Percentiles rank a stretch among this genome's conserved stretches.
phyloP scores from a whole-genome alignment of 2,113 vertebrate genomes.

The Xyrauchen texanus region DNA sequence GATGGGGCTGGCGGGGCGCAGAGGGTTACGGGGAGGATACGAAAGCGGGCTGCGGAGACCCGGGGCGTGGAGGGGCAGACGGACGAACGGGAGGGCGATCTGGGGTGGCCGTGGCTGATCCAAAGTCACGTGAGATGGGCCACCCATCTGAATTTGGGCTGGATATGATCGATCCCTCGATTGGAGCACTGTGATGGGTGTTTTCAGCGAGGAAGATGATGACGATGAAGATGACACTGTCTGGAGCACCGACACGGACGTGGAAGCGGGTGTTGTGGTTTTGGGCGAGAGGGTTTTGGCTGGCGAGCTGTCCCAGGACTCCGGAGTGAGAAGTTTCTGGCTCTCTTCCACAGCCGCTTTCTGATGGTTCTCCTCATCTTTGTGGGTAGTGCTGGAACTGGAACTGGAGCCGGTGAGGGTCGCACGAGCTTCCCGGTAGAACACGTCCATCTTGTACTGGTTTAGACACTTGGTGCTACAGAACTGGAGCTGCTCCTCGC shows the following conservation, averaged over 20 bases:
- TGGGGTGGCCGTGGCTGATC: slow-evolving; percentile 78
- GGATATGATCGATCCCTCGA: slow-evolving; percentile 82
- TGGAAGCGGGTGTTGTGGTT: slow-evolving; percentile 67
- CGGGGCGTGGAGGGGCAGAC: slow-evolving; percentile 84
- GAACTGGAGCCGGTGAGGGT: slow-evolving; percentile 86
- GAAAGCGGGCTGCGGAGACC: slow-evolving; percentile 86
- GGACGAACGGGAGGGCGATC: slow-evolving; percentile 89
- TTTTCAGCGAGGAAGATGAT: slow-evolving; percentile 76
- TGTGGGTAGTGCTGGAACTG: slow-evolving; percentile 65
- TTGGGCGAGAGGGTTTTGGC: slow-evolving; percentile 84
- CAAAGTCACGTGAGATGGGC: slow-evolving; percentile 68
- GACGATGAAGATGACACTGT: slow-evolving; percentile 80
- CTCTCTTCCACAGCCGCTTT: slow-evolving; percentile 68
- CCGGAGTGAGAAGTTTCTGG: slow-evolving; percentile 91
- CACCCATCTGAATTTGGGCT: slow-evolving; percentile 52
- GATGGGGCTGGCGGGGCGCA: slow-evolving; percentile 87
- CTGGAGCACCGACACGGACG: neutral
- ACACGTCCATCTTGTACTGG: slow-evolving; percentile 99
- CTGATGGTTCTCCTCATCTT: slow-evolving; percentile 85
- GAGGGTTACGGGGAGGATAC: slow-evolving; percentile 81
- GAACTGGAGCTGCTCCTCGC: slow-evolving; percentile 95
- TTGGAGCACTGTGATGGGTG: slow-evolving; percentile 76
- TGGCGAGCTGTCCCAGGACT: slow-evolving; percentile 89
- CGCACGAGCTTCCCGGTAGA: slow-evolving; percentile 96
- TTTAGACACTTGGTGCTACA: slow-evolving; percentile 99